Evolutionary conservation across 2,113 vertebrate species (phyloP).

Genomic region (Callipepla californica): DNA sequence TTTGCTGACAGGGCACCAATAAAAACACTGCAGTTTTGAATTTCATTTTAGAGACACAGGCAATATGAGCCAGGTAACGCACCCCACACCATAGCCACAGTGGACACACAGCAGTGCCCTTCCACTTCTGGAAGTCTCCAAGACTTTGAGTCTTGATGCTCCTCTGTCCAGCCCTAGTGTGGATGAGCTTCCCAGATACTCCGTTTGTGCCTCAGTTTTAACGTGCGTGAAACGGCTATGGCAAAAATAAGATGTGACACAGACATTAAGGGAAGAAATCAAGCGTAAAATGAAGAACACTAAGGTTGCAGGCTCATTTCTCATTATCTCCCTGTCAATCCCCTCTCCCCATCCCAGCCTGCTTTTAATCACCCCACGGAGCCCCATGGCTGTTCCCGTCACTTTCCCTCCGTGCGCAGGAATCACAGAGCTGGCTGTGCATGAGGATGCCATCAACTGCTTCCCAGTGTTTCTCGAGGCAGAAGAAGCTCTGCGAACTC

Average conservation of each 20-base stretch:
- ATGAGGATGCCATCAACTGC: neutral
- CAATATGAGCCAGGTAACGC: neutral
- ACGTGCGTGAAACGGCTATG: neutral
- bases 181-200: neutral
- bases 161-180: neutral
- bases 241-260: neutral
- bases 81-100: neutral
- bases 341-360: neutral
- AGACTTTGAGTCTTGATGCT: neutral
- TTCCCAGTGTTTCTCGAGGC: neutral
- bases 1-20: slow-evolving; percentile 3
- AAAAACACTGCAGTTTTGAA: neutral
- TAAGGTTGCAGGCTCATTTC: neutral
- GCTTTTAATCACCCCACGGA: neutral
- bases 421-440: neutral
- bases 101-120: accelerated
- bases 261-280: slow-evolving; percentile 15
- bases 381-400: neutral
- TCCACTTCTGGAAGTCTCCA: neutral
- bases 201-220: neutral
- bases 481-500: neutral
- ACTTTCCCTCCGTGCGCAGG: neutral
- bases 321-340: slow-evolving; percentile 1
- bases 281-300: slow-evolving; percentile 15
- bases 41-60: neutral